Percentiles rank a stretch among this genome's conserved stretches.
Conservation (phyloP, 2,113 vertebrate species). For the Sprattus sprattus region DNA sequence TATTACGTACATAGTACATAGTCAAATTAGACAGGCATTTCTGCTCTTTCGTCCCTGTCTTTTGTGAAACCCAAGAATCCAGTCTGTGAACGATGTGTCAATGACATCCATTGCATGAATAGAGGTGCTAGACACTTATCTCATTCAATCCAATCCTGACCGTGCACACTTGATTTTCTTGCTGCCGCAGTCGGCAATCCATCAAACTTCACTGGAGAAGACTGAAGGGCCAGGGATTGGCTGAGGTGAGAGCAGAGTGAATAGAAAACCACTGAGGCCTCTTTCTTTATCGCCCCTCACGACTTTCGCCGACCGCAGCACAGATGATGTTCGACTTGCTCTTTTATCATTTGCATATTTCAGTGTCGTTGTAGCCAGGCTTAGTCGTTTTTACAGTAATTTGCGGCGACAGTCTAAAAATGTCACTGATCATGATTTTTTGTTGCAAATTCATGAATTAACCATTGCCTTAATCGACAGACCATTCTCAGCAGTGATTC, state of each 20-base stretch:
- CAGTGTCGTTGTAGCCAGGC: background rate
- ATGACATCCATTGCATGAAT: background rate
- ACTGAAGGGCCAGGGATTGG: background rate
- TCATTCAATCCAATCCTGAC: conserved; percentile 16
- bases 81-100: background rate
- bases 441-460: conserved; percentile 12
- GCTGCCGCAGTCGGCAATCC: background rate
- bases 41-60: background rate
- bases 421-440: conserved; percentile 6
- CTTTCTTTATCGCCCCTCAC: background rate
- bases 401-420: conserved; percentile 13
- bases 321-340: background rate
- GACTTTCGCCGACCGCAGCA: background rate
- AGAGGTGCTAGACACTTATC: conserved; percentile 1
- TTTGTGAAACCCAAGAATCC: background rate
- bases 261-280: background rate
- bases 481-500: conserved; percentile 11
- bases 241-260: background rate
- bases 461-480: background rate
- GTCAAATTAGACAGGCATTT: background rate
- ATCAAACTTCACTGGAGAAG: conserved; percentile 2
- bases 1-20: background rate
- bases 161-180: background rate
- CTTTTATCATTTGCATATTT: background rate
- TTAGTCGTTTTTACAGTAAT: background rate